A percentile compares a stretch with the other conserved stretches of the same genome.
phyloP scores from a whole-genome alignment of 2,888 invertebrate genomes.

The Chalcis sispes region DNA sequence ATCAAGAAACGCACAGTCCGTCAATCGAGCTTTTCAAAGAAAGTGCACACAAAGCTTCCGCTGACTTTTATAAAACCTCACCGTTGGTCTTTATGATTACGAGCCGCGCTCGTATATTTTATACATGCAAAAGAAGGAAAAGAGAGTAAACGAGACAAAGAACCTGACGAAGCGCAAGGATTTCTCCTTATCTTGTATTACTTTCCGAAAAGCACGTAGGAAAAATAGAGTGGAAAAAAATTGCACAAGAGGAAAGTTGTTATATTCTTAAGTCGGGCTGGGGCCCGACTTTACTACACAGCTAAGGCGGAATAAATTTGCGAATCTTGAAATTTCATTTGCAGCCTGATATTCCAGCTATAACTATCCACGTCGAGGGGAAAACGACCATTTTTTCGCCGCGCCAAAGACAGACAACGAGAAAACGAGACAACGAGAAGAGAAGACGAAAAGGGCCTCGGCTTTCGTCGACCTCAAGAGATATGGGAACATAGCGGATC shows the following conservation, averaged over 20 bases:
- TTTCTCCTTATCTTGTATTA: conserved; percentile 38
- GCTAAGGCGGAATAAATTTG: conserved; percentile 24
- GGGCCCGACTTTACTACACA: background rate
- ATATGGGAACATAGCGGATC: too few species aligned
- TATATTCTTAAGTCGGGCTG: conserved; percentile 12
- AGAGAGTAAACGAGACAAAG: conserved; percentile 20
- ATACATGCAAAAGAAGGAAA: conserved; percentile 34
- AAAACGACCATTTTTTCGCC: background rate
- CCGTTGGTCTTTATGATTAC: conserved; percentile 28
- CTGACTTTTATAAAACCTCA: conserved; percentile 17
- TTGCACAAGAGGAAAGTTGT: conserved; percentile 23
- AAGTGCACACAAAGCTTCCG: background rate
- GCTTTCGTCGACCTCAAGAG: too few species aligned
- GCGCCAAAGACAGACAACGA: background rate
- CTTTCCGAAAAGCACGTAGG: conserved; percentile 32
- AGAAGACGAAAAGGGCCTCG: too few species aligned
- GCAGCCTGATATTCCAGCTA: conserved; percentile 35
- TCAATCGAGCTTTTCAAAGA: background rate
- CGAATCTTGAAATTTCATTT: conserved; percentile 44
- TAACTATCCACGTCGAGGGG: background rate
- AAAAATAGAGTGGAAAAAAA: conserved; percentile 38
- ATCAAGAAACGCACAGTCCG: background rate
- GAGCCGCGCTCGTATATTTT: conserved; percentile 12
- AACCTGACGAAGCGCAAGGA: conserved; percentile 6
- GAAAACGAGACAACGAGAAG: background rate